Conservation (phyloP, 2,113 vertebrate genomes). For the Nibea coibor region DNA sequence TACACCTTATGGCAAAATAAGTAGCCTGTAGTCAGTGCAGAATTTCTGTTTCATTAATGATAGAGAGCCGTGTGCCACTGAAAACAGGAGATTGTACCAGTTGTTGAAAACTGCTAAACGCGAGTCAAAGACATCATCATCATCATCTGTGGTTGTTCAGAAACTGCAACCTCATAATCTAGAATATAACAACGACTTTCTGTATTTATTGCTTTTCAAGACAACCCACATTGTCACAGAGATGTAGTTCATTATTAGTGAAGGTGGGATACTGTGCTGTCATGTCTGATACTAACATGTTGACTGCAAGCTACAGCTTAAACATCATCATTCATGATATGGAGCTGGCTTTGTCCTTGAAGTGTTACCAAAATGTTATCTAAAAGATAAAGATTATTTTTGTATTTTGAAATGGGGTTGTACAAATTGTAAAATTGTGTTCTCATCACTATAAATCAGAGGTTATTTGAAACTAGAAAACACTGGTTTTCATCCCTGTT, state of each 20-base stretch:
- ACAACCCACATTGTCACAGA: conserved; percentile 75
- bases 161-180: conserved; percentile 59
- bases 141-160: conserved; percentile 64
- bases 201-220: conserved; percentile 72
- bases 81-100: conserved; percentile 55
- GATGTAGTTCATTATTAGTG: conserved; percentile 70
- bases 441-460: conserved; percentile 76
- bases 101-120: conserved; percentile 49
- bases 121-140: conserved; percentile 50
- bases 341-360: conserved; percentile 79
- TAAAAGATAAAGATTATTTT: conserved; percentile 86
- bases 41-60: conserved; percentile 62
- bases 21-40: conserved; percentile 62
- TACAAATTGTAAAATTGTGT: conserved; percentile 84
- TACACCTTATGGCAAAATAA: conserved; percentile 50
- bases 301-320: conserved; percentile 69
- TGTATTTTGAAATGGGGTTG: conserved; percentile 86
- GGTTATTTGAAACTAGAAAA: conserved; percentile 75
- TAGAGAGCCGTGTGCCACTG: conserved; percentile 49
- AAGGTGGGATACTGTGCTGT: conserved; percentile 76
- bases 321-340: conserved; percentile 66
- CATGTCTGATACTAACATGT: conserved; percentile 78
- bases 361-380: conserved; percentile 87
- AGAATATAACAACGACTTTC: conserved; percentile 60
- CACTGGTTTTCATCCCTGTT: conserved; percentile 75